A percentile compares a stretch with the other conserved stretches of the same genome.
phyloP scores from a whole-genome alignment of 2,113 vertebrate species.

The Pholis gunnellus region DNA sequence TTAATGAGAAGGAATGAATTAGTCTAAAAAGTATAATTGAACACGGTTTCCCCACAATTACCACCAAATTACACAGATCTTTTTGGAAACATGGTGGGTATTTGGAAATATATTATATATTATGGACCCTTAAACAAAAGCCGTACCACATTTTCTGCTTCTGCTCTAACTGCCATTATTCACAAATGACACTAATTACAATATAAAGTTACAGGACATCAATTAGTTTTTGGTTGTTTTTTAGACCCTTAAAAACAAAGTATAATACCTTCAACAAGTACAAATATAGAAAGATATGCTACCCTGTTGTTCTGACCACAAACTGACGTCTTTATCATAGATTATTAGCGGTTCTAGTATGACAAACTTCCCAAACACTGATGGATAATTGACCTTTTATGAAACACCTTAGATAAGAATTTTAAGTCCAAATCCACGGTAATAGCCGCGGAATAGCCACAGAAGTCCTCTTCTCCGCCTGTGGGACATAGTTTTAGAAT shows the following conservation, averaged over 20 bases:
- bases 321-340: neutral
- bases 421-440: neutral
- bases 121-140: neutral
- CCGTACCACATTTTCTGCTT: neutral
- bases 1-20: neutral
- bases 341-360: neutral
- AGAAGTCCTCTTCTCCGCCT: neutral
- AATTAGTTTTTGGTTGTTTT: too few species aligned
- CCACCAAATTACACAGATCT: slow-evolving; percentile 11
- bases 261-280: neutral
- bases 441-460: slow-evolving; percentile 15
- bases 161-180: neutral
- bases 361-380: neutral
- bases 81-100: neutral
- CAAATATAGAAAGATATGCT: neutral
- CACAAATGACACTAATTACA: neutral
- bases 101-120: neutral
- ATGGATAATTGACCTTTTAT: neutral
- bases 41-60: neutral
- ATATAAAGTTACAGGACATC: neutral
- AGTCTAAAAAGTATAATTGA: neutral
- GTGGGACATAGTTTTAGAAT: neutral
- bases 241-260: neutral
- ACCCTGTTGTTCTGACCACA: neutral
- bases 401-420: neutral